phyloP scores from a whole-genome alignment of 2,113 vertebrate species.

The Neodon shergylaensis region DNA sequence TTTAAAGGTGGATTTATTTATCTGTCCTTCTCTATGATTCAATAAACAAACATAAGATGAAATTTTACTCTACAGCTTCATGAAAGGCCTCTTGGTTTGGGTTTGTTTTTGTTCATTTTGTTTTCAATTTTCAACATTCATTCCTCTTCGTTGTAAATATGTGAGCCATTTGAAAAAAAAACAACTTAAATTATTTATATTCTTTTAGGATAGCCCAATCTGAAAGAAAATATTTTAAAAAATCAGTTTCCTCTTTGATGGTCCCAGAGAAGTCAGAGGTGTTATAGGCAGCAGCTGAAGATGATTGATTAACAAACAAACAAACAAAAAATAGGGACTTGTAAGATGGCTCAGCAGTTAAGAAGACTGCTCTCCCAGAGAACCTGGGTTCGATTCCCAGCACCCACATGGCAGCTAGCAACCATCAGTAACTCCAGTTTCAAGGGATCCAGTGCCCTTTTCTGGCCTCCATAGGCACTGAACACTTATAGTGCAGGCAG shows the following conservation, averaged over 20 bases:
- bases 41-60: not conserved
- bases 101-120: not conserved
- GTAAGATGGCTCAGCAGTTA: not conserved
- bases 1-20: not conserved
- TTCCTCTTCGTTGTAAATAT: not conserved
- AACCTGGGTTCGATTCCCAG: not conserved
- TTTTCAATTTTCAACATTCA: not conserved
- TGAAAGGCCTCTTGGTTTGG: not conserved
- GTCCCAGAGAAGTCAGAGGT: not conserved
- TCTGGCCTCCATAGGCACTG: not conserved
- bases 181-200: not conserved
- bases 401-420: not conserved
- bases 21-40: not conserved
- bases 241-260: not conserved
- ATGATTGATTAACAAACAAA: not conserved
- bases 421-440: not conserved
- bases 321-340: not conserved
- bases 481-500: not conserved
- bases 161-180: not conserved
- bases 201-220: not conserved
- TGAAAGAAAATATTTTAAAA: not conserved
- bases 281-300: not conserved
- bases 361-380: not conserved
- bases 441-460: not conserved
- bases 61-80: not conserved